Conservation (phyloP, 2,113 vertebrate genomes). For the Paraplagusia blochii region DNA sequence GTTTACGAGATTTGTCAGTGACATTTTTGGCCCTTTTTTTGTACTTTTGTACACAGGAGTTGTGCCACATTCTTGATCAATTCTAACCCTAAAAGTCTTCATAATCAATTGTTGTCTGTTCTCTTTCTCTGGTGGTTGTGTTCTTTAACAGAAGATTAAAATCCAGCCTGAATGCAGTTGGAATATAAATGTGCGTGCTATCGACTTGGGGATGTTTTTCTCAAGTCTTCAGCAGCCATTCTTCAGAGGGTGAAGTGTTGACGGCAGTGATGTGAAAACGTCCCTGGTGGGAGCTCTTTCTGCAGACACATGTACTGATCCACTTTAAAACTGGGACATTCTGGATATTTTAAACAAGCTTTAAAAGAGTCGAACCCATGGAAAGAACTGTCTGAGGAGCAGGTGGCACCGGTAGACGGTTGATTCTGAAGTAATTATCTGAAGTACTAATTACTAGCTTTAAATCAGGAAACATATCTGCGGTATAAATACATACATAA, state of each 20-base stretch:
- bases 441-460: conserved; percentile 1
- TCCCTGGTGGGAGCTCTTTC: conserved; percentile 52
- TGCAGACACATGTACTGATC: conserved; percentile 45
- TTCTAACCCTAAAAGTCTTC: too few species aligned
- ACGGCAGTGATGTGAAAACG: conserved; percentile 45
- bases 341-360: conserved; percentile 39
- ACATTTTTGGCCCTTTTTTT: too few species aligned
- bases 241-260: conserved; percentile 39
- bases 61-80: too few species aligned
- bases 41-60: too few species aligned
- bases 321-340: conserved; percentile 56
- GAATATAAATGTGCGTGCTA: conserved; percentile 41
- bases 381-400: conserved; percentile 12
- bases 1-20: too few species aligned
- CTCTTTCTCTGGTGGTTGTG: too few species aligned
- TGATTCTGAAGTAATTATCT: conserved; percentile 5
- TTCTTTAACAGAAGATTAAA: not conserved
- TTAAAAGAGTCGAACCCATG: conserved; percentile 14
- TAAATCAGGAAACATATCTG: conserved; percentile 14
- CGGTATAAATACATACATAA: too few species aligned
- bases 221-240: conserved; percentile 29
- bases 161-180: conserved; percentile 33
- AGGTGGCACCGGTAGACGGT: conserved; percentile 33
- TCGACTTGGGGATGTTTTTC: conserved; percentile 28
- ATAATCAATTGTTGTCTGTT: too few species aligned